These are phyloP conservation scores for Cyprinella venusta DNA, from an alignment of 2,797 vertebrate species.

Conservation along the genomic window DNA sequence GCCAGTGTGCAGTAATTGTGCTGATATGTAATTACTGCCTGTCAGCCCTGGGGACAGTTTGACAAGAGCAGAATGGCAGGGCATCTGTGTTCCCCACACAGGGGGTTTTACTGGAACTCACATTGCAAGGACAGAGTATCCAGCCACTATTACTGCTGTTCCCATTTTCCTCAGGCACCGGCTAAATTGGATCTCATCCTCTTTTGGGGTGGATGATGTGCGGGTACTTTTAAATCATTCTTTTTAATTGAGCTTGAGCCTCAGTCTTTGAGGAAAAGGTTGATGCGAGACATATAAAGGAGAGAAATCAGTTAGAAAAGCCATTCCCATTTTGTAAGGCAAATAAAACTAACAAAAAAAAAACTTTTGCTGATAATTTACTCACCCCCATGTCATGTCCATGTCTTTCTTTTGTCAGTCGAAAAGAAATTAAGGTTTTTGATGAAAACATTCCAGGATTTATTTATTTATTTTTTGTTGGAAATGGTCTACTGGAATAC, in stretches of 20 bases:
- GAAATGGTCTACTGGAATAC: not conserved
- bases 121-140: constrained; percentile 16
- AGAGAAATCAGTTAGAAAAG: not conserved
- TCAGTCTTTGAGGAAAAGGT: too few species aligned
- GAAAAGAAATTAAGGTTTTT: too few species aligned
- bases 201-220: not conserved
- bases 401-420: too few species aligned
- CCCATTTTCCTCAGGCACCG: constrained; percentile 17
- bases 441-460: too few species aligned
- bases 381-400: too few species aligned
- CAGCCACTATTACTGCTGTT: not conserved
- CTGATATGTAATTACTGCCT: constrained; percentile 58
- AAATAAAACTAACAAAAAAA: too few species aligned
- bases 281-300: not conserved
- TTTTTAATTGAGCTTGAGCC: too few species aligned
- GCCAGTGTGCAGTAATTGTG: constrained; percentile 46
- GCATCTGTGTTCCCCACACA: constrained; percentile 17
- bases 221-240: not conserved
- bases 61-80: constrained; percentile 24
- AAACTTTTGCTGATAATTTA: too few species aligned
- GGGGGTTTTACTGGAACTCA: constrained; percentile 1
- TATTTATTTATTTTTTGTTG: too few species aligned
- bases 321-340: not conserved
- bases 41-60: constrained; percentile 49
- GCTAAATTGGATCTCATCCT: constrained; percentile 6